Base-by-base conservation (phyloP, 2,888 invertebrate genomes). In the Petrolisthes manimaculis region DNA sequence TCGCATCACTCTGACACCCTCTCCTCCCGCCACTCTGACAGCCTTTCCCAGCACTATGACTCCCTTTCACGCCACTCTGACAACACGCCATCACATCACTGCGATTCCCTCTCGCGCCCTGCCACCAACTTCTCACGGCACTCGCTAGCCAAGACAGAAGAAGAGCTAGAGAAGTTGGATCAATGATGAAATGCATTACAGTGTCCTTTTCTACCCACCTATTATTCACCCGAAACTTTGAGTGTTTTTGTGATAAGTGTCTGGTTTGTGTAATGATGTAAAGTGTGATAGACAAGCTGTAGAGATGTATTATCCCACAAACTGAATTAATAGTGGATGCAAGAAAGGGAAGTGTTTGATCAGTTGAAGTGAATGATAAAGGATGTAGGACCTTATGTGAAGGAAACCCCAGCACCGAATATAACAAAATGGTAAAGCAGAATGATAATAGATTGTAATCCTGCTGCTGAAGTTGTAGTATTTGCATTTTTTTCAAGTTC, bases 141-240 rank as follows among this genome's bases (percentile, higher is more conserved):
- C 71, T 87, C 87, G 1, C 71, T 87, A 21, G 88, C 88, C 37
- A 88, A 88, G 71, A 88, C 83, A 9, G 84, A 77, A 5, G 88
- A 88, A 67, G 88, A 88, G 21, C 61, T 88, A 24, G 88, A 88
- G 51, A 78, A 88, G 79, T 74, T 88, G 24, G 83, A 88, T 69
- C 80, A 84, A 84, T 88, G 84, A 80, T 71, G 61, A 21, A 54
- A 56, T 21, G 54, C 81, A 86, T 85, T 21, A 74, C 61, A 51
- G 18, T 61, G n/a, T 21, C 9, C 56, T 24, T 67, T 61, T 69
- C 14, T 37, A 83, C 21, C 54, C 67, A 18, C 37, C n/a, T 78
- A 51, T 86, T 78, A 24, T 67, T 79, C 56, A 51, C 55, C 8
- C 24, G 55, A 37, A 37, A 37, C 75, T 71, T 56, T 86, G 54